Evolutionary conservation across 1,140 invertebrate genomes (phyloP), one percentile per base, ranked within the genome.

Genomic region (Ditylenchus dipsaci): DNA sequence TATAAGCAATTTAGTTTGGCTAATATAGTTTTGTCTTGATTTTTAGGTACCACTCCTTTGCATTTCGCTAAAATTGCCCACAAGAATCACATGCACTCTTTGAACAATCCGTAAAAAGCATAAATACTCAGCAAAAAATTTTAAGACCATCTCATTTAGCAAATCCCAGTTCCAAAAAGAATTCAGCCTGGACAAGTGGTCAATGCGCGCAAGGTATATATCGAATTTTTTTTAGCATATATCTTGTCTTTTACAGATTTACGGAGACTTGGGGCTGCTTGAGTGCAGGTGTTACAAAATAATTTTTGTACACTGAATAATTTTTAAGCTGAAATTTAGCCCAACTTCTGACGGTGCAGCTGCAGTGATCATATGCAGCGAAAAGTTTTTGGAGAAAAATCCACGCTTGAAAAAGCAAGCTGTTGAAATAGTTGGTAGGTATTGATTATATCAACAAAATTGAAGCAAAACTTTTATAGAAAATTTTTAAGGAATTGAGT

Each of bases 61-160:
- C 93, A 97, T 83, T 90, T 97, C 84, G 95, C 93, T 0, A 97
- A 97, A 86, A 94, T 98, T 80, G 95, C 94, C 0, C 90, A 90
- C 72, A 98, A 98, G 83, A 97, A 98, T 85, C 94, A 97, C 84
- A 89, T 92, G 75, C 94, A 97, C 86, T 97, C 94, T 0, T 87
- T 88, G 0, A 95, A 97, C 79, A 97, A 98, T 86, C 93, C 93
- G 80, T 73, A 33, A 69, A 71, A 66, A 61, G 89, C 89, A 1
- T n/a, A 74, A 1, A 42, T 27, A 38, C 3, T 38, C 3, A 3
- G 3, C 33, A 38, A 5, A 38, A 5, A 5, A 7, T 7, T 53
- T 26, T 53, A 21, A n/a, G n/a, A n/a, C n/a, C n/a, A n/a, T n/a
- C n/a, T 53, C 3, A 7, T 75, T 29, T 78, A 90, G 89, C 29